Base-by-base conservation (phyloP, 2,888 invertebrate genomes). In the Synanthedon tipuliformis region DNA sequence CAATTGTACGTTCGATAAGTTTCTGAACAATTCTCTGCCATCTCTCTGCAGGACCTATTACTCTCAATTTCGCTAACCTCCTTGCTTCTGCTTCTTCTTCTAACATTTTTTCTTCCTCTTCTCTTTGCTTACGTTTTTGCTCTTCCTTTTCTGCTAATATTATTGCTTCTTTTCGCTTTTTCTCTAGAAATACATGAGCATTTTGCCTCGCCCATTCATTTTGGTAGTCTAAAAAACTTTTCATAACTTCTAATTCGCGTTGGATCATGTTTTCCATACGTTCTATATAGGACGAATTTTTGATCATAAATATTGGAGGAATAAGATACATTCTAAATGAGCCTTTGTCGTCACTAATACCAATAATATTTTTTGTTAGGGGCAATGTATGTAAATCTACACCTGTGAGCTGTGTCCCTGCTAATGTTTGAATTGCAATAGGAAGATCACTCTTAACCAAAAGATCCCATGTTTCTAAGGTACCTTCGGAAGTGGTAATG, bases 381-480 rank as follows among this genome's bases (percentile, higher is more conserved):
- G 86, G 78, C 1, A 90, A 75, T 8, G 89, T 84, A 66, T 92
- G 92, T 51, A 90, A 81, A 45, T 88, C 89, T 15, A 92, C 82
- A 16, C 89, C 88, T 0, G 92, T 92, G n/a, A 93, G 84, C 68
- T 90, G 88, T 7, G 87, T 87, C 2, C 92, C 91, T 3, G 94
- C 92, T 15, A 93, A 77, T 55, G 89, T 90, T 69, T 94, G 90
- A 0, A 89, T 85, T 53, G 92, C 89, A 56, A 90, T 89, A 0
- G 94, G 90, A 58, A 90, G 89, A 61, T 95, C 92, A 59, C 92
- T 92, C 67, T 90, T 89, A 51, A 90, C 79, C 54, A 93, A 75
- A 54, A 96, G 79, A 79, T 95, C 93, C 96, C 96, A 96, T 11
- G 92, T 90, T 76, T 96, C 95, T 12, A 95, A 81, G 55, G 88